Base-by-base conservation (phyloP, 1,140 invertebrate genomes). In the Doryteuthis pealeii region DNA sequence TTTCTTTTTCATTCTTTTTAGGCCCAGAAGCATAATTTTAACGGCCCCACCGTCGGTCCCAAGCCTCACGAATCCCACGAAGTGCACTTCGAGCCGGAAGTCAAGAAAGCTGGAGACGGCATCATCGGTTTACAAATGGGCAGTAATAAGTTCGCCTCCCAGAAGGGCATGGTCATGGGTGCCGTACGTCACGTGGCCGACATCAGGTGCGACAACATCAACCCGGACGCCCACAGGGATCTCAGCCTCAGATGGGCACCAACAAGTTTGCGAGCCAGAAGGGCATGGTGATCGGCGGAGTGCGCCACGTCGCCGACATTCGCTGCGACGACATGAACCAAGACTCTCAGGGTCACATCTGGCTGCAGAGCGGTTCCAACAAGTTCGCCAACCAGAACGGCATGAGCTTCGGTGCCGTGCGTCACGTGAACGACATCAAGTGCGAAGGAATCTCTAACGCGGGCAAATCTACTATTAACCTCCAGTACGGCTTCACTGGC, bases 11-110 rank as follows among this genome's bases (percentile, higher is more conserved):
- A 40, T 5, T 40, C 35, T 40, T 70, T 70, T 3, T 74, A 87
- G 85, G 81, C 83, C n/a, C 86, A 87, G 75, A 76, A 82, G 69
- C 73, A 83, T 74, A 77, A 74, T 14, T 86, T 83, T 75, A 76
- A 75, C 26, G 86, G 85, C 14, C 77, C 80, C 14, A 81, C 79
- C 15, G 76, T 74, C 70, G 96, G 95, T 72, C 95, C 96, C 28
- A 97, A 96, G 88, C 95, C 97, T 26, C 93, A 95, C 15, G 93
- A 95, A 79, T 96, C 95, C 87, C 96, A 96, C 86, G 92, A 95
- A n/a, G 91, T 95, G 74, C 74, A 87, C 12, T 89, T 88, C 68
- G 91, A 92, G 12, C 94, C 96, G 35, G 95, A 97, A 28, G 81
- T 82, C 28, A 94, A 95, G 96, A 94, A 40, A 10, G 35, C 35